A percentile compares a stretch with the other conserved stretches of the same genome.
These are phyloP conservation scores for Vulpes vulpes DNA, from an alignment of 2,113 vertebrate species.

Conservation along the genomic window DNA sequence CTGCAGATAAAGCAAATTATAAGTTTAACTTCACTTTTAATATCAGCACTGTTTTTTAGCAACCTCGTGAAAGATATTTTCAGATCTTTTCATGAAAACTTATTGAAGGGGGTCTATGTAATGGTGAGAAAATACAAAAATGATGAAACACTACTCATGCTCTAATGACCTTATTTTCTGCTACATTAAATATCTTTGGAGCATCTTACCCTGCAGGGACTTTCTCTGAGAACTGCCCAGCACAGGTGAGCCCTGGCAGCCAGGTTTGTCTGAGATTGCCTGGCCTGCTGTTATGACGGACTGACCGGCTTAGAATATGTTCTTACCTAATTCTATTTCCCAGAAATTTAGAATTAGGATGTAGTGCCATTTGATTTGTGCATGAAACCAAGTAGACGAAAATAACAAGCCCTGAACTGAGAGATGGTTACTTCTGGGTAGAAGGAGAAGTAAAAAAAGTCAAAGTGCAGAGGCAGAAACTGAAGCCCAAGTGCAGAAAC, in stretches of 20 bases:
- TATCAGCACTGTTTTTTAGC: background rate
- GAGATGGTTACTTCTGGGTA: background rate
- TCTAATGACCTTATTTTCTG: slow-evolving; percentile 30
- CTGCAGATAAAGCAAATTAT: background rate
- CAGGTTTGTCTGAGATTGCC: background rate
- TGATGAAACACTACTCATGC: background rate
- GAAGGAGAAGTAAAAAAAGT: background rate
- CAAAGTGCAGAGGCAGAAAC: background rate
- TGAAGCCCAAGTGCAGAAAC: background rate
- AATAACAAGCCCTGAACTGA: background rate
- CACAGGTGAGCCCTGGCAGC: background rate
- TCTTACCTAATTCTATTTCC: background rate
- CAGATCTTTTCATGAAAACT: background rate
- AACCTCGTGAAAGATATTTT: background rate
- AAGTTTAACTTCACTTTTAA: slow-evolving; percentile 20
- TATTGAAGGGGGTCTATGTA: background rate
- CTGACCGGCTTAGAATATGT: background rate
- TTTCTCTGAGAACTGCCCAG: background rate
- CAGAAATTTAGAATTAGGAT: background rate
- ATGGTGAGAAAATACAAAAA: background rate
- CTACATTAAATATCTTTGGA: background rate
- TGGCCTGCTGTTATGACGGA: no score
- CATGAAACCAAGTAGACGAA: background rate
- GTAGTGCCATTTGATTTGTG: background rate
- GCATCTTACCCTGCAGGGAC: background rate